phyloP scores from a whole-genome alignment of 2,797 vertebrate species.

The Gymnoscopelus microlampas region DNA sequence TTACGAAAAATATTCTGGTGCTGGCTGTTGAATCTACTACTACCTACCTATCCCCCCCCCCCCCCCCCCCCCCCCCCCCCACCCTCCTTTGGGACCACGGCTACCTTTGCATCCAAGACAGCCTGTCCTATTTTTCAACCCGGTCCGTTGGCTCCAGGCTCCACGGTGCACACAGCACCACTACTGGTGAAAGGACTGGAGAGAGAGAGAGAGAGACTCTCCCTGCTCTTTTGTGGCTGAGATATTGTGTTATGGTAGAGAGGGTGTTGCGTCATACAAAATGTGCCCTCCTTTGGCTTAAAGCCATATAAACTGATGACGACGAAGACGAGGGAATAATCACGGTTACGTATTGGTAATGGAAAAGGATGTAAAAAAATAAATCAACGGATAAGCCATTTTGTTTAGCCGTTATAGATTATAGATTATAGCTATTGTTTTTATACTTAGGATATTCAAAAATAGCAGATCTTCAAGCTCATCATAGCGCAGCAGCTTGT shows the following conservation, averaged over 20 bases:
- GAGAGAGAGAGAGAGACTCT: constrained; percentile 12
- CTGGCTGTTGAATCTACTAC: constrained; percentile 29
- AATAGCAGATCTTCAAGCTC: too few relatives aligned
- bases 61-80: too few relatives aligned
- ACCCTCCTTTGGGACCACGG: constrained; percentile 16
- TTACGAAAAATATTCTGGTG: constrained; percentile 27
- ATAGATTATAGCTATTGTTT: too few relatives aligned
- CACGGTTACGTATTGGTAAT: neutral
- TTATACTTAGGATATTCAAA: too few relatives aligned
- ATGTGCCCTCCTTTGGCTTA: constrained; percentile 2
- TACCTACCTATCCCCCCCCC: too few relatives aligned
- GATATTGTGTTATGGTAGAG: constrained; percentile 20
- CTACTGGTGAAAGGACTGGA: constrained; percentile 9
- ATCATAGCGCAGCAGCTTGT: too few relatives aligned
- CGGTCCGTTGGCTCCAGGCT: constrained; percentile 33
- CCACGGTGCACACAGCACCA: constrained; percentile 3
- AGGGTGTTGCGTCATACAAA: constrained; percentile 3
- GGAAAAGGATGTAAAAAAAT: too few relatives aligned
- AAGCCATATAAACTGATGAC: neutral
- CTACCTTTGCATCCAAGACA: constrained; percentile 43
- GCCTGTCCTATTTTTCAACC: constrained; percentile 56
- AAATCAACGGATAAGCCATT: too few relatives aligned
- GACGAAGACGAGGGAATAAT: neutral
- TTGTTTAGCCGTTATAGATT: too few relatives aligned
- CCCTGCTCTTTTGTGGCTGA: constrained; percentile 24